These are phyloP conservation scores for Gymnobelideus leadbeateri DNA, from an alignment of 2,113 vertebrate genomes.

Conservation along the genomic window DNA sequence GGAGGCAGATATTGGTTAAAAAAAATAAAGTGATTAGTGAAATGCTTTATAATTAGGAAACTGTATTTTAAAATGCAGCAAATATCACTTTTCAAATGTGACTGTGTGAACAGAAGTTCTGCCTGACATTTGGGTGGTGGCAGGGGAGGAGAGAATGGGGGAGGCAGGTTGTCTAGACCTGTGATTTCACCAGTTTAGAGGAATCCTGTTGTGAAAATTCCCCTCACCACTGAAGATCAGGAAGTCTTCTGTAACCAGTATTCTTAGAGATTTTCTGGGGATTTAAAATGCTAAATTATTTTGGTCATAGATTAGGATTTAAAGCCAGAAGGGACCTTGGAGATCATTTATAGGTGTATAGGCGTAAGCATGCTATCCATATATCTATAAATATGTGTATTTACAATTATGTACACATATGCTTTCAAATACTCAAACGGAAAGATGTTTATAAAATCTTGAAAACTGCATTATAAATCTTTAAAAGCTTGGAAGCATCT, in stretches of 20 bases:
- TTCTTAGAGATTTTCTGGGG: background rate
- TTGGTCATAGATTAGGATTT: background rate
- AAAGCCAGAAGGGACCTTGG: background rate
- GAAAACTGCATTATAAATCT: background rate
- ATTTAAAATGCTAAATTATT: background rate
- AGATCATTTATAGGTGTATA: background rate
- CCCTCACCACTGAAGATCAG: background rate
- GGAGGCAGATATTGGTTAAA: background rate
- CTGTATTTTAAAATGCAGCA: background rate
- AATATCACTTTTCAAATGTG: background rate
- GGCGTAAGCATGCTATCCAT: background rate
- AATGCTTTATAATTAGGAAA: background rate
- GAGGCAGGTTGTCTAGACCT: background rate
- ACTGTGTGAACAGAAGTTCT: background rate
- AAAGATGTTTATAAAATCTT: background rate
- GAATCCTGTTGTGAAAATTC: background rate
- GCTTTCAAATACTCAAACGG: background rate
- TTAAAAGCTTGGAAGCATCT: background rate
- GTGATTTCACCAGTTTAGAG: background rate
- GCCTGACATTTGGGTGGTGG: background rate
- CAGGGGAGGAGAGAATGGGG: background rate
- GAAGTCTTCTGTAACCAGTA: background rate
- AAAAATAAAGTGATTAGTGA: constrained; percentile 16
- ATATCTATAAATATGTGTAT: background rate
- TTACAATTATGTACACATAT: background rate